Conservation (phyloP, 2,888 invertebrate genomes). For the Lasioglossum leucozonium region DNA sequence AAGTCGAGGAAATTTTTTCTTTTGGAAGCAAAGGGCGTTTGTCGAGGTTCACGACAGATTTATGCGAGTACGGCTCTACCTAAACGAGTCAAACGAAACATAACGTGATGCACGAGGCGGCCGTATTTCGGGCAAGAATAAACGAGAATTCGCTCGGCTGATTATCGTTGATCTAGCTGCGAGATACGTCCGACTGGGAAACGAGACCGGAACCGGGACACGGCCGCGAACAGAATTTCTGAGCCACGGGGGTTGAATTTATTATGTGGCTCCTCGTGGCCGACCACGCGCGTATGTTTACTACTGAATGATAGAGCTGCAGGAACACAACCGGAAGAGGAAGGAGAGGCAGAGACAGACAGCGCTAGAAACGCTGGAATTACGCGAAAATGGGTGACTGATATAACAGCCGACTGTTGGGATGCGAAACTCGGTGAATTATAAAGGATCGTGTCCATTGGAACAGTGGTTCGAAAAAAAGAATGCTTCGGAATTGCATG, state of each 20-base stretch:
- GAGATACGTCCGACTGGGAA: slow-evolving; percentile 21
- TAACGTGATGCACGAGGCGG: neutral
- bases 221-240: slow-evolving; percentile 29
- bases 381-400: neutral
- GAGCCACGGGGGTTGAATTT: slow-evolving; percentile 45
- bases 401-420: neutral
- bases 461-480: neutral
- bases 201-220: slow-evolving; percentile 26
- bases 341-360: neutral
- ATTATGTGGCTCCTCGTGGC: slow-evolving; percentile 55
- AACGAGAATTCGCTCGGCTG: slow-evolving; percentile 33
- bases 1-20: neutral
- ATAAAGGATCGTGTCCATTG: neutral
- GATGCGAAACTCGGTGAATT: neutral
- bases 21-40: neutral
- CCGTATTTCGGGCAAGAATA: slow-evolving; percentile 22
- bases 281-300: slow-evolving; percentile 62
- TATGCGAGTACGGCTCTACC: neutral
- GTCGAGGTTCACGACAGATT: slow-evolving; percentile 22
- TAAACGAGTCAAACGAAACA: slow-evolving; percentile 29
- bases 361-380: neutral
- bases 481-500: too few species aligned
- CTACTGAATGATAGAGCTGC: slow-evolving; percentile 58
- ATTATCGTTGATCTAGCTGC: slow-evolving; percentile 38
- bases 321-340: neutral